A percentile compares a stretch with the other conserved stretches of the same genome.
Conservation (phyloP, 2,113 vertebrate species). For the Rafetus swinhoei region DNA sequence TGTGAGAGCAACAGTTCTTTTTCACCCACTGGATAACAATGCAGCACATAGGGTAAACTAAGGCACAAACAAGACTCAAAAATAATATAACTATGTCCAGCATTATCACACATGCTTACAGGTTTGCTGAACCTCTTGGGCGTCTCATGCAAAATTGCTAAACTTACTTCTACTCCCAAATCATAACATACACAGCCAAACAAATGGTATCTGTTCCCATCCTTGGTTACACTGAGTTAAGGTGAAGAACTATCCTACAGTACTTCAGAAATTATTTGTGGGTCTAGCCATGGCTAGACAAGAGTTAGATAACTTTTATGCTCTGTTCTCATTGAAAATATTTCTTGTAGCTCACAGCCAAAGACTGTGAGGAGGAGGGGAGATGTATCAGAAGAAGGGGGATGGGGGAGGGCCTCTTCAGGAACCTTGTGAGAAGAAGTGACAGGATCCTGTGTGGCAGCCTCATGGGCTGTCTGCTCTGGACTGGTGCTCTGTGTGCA, state of each 20-base stretch:
- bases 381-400: too few relatives aligned
- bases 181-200: neutral
- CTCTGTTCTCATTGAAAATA: neutral
- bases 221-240: neutral
- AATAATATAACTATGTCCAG: neutral
- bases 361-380: neutral
- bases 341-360: neutral
- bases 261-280: neutral
- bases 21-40: neutral
- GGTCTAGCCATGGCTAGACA: fast-evolving
- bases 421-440: too few relatives aligned
- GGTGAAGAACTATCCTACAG: neutral
- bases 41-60: neutral
- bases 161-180: neutral
- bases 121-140: neutral
- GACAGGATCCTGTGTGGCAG: too few relatives aligned
- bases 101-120: neutral
- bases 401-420: too few relatives aligned
- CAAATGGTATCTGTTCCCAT: neutral
- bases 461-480: too few relatives aligned
- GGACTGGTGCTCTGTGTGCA: too few relatives aligned
- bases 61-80: neutral
- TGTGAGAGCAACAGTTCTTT: neutral
- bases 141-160: neutral
- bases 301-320: neutral